Percentiles rank a stretch among this genome's conserved stretches.
Conservation (phyloP, 2,113 vertebrate genomes). For the Apistogramma diplotaenia region DNA sequence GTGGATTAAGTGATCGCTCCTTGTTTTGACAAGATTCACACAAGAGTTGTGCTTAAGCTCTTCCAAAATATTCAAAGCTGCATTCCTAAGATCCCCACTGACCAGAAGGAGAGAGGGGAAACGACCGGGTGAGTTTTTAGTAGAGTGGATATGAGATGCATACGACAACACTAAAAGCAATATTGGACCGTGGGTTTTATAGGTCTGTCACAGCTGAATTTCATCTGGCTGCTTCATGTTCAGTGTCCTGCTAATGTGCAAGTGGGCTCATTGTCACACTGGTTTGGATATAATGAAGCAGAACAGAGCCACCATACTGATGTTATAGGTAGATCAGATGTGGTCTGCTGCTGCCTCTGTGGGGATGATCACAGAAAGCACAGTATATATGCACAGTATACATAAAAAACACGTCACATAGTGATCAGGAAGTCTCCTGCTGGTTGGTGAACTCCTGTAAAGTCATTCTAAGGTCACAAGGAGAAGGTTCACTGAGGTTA, state of each 20-base stretch:
- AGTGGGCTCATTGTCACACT: not conserved
- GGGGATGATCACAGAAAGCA: not conserved
- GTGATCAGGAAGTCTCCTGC: no score
- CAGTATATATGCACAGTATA: not conserved
- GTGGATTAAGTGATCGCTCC: conserved; percentile 65
- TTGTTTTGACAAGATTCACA: conserved; percentile 79
- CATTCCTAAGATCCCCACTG: conserved; percentile 67
- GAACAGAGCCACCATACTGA: not conserved
- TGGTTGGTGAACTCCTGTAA: not conserved
- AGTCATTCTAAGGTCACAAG: not conserved
- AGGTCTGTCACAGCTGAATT: not conserved
- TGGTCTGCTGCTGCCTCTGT: no score
- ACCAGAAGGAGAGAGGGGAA: not conserved
- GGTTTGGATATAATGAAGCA: not conserved
- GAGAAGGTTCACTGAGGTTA: not conserved
- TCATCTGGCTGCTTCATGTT: not conserved
- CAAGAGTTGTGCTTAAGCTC: conserved; percentile 61
- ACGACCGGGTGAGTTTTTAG: not conserved
- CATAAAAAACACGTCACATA: not conserved
- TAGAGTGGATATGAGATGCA: not conserved
- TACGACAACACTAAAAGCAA: not conserved
- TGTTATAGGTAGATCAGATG: not conserved
- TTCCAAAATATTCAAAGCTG: conserved; percentile 35
- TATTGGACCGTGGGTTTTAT: not conserved
- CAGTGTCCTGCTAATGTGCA: not conserved